A percentile compares a stretch with the other conserved stretches of the same genome.
Conservation (phyloP, 2,113 vertebrate species). For the Pangasianodon hypophthalmus region DNA sequence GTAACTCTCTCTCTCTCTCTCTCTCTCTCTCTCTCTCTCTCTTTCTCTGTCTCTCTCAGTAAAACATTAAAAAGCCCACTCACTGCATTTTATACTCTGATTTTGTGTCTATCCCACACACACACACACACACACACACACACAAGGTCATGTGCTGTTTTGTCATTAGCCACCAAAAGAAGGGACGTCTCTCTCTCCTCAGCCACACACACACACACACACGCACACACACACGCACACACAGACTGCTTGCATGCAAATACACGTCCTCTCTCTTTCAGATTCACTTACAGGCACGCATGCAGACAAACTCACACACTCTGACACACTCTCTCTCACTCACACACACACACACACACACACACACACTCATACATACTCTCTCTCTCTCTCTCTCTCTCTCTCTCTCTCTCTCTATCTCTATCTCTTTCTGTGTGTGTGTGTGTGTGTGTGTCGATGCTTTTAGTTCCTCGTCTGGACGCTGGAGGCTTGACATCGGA, state of each 20-base stretch:
- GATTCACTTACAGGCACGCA: background rate
- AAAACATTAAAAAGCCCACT: conserved; percentile 38
- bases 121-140: conserved; percentile 19
- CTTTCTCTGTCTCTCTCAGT: background rate
- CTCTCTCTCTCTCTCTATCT: conserved; percentile 38
- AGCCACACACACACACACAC: background rate
- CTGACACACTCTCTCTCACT: conserved; percentile 11
- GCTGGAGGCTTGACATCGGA: conserved; percentile 72
- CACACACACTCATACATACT: background rate
- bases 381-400: conserved; percentile 37
- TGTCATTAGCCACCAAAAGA: conserved; percentile 58
- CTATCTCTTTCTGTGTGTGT: background rate
- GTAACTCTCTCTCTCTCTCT: background rate
- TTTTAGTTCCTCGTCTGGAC: conserved; percentile 85
- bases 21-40: background rate
- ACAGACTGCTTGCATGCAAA: conserved; percentile 4
- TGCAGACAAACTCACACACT: conserved; percentile 14
- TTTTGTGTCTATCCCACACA: conserved; percentile 15
- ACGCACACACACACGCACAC: background rate
- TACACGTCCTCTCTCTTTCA: conserved; percentile 26
- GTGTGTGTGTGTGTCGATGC: conserved; percentile 70
- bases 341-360: background rate
- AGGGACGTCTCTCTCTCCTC: conserved; percentile 24
- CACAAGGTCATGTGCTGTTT: conserved; percentile 49
- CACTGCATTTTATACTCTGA: conserved; percentile 39